These are phyloP conservation scores for Trochalopteron elliotii DNA, from an alignment of 2,113 vertebrate species.

Conservation along the genomic window DNA sequence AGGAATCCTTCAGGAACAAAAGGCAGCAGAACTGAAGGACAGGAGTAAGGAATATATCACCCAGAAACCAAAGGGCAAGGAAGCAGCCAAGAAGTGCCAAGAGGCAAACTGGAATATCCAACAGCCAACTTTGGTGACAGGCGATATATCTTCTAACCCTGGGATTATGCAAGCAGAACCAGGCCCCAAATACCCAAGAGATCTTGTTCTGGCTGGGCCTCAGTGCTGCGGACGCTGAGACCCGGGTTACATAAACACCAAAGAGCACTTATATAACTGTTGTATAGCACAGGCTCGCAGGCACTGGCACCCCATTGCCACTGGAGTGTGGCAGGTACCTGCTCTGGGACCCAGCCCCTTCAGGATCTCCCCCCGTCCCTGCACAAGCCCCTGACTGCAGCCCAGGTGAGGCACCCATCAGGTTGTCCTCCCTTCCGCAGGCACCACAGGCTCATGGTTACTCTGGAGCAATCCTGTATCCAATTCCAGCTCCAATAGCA, in stretches of 20 bases:
- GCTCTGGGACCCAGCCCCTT: not conserved
- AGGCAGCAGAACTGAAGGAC: not conserved
- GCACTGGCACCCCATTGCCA: not conserved
- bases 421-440: rapidly evolving
- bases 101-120: constrained; percentile 32
- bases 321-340: not conserved
- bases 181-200: constrained; percentile 55
- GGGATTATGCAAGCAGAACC: constrained; percentile 53
- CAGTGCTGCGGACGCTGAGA: constrained; percentile 14
- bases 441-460: not conserved
- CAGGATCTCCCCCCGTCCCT: not conserved
- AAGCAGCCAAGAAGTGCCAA: not conserved
- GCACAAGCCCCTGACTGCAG: not conserved
- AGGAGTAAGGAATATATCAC: not conserved
- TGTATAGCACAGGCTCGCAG: constrained; percentile 37
- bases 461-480: rapidly evolving
- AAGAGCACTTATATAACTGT: constrained; percentile 66
- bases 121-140: constrained; percentile 43
- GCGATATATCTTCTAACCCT: constrained; percentile 29
- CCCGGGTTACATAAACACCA: constrained; percentile 66
- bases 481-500: not conserved
- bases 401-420: rapidly evolving
- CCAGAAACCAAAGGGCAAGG: constrained; percentile 1
- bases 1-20: not conserved
- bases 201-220: constrained; percentile 61